These are phyloP conservation scores for Chalcosyrphus nemorum DNA, from an alignment of 2,888 invertebrate species.

Conservation along the genomic window DNA sequence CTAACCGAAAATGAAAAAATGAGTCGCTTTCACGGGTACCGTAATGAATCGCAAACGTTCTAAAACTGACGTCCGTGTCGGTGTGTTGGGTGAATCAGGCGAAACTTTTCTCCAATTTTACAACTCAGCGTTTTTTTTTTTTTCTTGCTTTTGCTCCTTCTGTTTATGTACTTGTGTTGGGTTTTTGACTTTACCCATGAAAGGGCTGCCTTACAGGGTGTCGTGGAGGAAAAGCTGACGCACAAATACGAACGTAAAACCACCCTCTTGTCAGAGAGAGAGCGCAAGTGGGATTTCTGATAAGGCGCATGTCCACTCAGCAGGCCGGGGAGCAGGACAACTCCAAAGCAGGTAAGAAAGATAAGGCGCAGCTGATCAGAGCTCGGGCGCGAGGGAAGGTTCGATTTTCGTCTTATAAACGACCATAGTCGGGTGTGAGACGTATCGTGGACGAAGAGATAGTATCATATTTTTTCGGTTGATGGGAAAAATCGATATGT, in stretches of 20 bases:
- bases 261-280: not conserved
- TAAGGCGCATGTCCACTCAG: slow-evolving; percentile 62
- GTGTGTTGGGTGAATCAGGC: slow-evolving; percentile 55
- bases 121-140: slow-evolving; percentile 55
- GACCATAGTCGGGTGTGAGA: not conserved
- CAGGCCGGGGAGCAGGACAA: slow-evolving; percentile 59
- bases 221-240: slow-evolving; percentile 27
- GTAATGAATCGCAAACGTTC: slow-evolving; percentile 69
- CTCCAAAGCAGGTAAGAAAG: slow-evolving; percentile 63
- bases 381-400: slow-evolving; percentile 36
- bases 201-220: slow-evolving; percentile 54
- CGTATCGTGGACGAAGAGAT: slow-evolving; percentile 3
- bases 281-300: not conserved
- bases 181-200: slow-evolving; percentile 52
- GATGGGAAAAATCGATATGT: slow-evolving; percentile 62
- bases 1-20: too few relatives aligned
- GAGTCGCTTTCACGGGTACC: slow-evolving; percentile 60
- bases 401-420: slow-evolving; percentile 54
- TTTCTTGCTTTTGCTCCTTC: too few relatives aligned
- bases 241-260: slow-evolving; percentile 27
- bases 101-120: slow-evolving; percentile 56
- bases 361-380: slow-evolving; percentile 71
- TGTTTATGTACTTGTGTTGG: slow-evolving; percentile 49
- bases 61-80: slow-evolving; percentile 64
- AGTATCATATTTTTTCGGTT: slow-evolving; percentile 18